Base-by-base conservation (phyloP, 2,888 invertebrate genomes). In the Dynastes hyllus region DNA sequence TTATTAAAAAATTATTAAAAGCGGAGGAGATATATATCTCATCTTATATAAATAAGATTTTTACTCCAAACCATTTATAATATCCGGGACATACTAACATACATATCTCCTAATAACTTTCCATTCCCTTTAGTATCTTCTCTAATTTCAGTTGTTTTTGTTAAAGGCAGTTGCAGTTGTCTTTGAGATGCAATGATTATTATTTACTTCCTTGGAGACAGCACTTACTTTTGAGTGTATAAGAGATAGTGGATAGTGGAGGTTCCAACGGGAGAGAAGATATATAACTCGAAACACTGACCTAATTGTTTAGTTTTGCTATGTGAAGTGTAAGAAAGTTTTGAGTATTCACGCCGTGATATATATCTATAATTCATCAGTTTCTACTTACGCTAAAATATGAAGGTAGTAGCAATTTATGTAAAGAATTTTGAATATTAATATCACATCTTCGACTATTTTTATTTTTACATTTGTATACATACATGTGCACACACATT, bases 221-320 rank as follows among this genome's bases (percentile, higher is more conserved):
- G 61, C 55, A 75, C 73, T 63, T 45, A 61, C 73, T 61, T 75
- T 75, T 75, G 27, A 75, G 61, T 61, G 73, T 61, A 58, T 58
- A 22, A 22, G 22, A 22, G 22, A 22, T 22, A 22, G 16, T 16
- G 63, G 73, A 75, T 75, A 75, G 80, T 71, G 73, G 78, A 78
- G 78, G 78, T 79, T 79, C 76, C 79, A 79, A 63, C 96, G 70
- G 94, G 94, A 75, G 97, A 98, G 88, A 97, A 97, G 84, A 85
- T 88, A 88, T 88, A 88, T 87, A 88, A 88, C 87, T 85, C 85
- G 86, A 85, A 85, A 85, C 83, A 86, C 86, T 88, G 88, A 88
- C 88, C 88, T 88, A 88, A 87, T 88, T 88, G 88, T 87, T 85
- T 84, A 88, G 88, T 88, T 86, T 58, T 84, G 83, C 84, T 85